Evolutionary conservation across 2,888 invertebrate genomes (phyloP).

Genomic region (Drosophila seclusa): DNA sequence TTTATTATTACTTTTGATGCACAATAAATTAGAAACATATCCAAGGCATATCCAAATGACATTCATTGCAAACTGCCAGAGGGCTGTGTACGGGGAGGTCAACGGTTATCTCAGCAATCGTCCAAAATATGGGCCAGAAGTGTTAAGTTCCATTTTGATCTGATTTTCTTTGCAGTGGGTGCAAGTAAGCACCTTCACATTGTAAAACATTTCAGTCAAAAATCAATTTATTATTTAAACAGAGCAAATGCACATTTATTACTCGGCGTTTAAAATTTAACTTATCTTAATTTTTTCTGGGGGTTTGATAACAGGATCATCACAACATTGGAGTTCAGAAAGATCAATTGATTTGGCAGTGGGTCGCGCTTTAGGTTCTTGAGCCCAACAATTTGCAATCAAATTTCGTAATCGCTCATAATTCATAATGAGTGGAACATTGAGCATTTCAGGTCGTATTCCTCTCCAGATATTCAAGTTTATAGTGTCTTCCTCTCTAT

Average conservation of each 20-base stretch:
- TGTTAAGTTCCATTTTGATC: constrained; percentile 19
- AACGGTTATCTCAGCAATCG: not conserved
- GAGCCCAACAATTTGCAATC: not conserved
- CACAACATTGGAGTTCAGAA: not conserved
- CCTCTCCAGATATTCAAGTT: fast-evolving
- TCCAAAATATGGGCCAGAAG: constrained; percentile 21
- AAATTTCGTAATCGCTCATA: not conserved
- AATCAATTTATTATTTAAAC: not conserved
- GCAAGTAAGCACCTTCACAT: too few relatives aligned
- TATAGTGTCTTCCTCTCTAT: fast-evolving
- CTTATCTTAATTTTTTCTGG: not conserved
- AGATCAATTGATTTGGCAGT: not conserved
- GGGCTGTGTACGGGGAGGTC: constrained; percentile 21
- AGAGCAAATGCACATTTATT: not conserved
- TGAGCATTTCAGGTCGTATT: too few relatives aligned
- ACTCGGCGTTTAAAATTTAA: not conserved
- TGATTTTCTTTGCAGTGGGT: not conserved
- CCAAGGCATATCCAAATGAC: constrained; percentile 72
- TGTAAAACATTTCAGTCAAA: not conserved
- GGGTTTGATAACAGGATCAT: not conserved
- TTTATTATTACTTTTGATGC: constrained; percentile 33
- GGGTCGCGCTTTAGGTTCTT: not conserved
- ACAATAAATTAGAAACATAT: constrained; percentile 77
- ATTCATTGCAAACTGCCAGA: constrained; percentile 62
- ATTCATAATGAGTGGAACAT: not conserved